phyloP scores from a whole-genome alignment of 2,888 invertebrate genomes.

The Dorcus hopei region DNA sequence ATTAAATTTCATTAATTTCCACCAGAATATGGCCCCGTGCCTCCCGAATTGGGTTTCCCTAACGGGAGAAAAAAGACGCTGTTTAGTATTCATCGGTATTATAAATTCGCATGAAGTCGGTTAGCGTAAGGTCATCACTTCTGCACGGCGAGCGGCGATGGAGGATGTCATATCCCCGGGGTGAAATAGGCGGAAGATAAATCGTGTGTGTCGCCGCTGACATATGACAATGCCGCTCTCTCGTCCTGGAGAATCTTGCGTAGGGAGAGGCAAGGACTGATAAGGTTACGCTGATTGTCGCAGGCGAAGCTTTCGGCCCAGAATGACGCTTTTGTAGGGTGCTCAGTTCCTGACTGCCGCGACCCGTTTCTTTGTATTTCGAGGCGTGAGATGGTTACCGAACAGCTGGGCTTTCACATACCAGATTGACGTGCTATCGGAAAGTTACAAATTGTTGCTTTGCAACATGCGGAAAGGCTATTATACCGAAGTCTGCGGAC shows the following conservation, averaged over 20 bases:
- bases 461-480: not conserved
- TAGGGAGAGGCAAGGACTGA: not conserved
- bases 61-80: too few relatives aligned
- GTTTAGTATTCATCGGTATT: too few relatives aligned
- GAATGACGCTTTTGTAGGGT: slow-evolving; percentile 3
- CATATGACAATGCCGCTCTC: slow-evolving; percentile 43
- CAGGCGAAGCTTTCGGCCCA: slow-evolving; percentile 3
- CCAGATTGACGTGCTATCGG: slow-evolving; percentile 21
- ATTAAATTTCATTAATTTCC: slow-evolving; percentile 37
- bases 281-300: slow-evolving; percentile 18
- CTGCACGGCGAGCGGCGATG: slow-evolving; percentile 33
- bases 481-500: not conserved
- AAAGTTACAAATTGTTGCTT: slow-evolving; percentile 25
- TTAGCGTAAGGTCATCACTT: slow-evolving; percentile 33
- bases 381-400: not conserved
- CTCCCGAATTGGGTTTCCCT: too few relatives aligned
- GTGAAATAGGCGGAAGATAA: slow-evolving; percentile 47
- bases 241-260: slow-evolving; percentile 2
- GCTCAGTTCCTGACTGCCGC: slow-evolving; percentile 1
- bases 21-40: too few relatives aligned
- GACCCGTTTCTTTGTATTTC: slow-evolving; percentile 6
- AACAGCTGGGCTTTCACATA: slow-evolving; percentile 21
- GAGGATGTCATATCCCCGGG: slow-evolving; percentile 38
- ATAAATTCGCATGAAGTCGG: slow-evolving; percentile 1
- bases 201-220: slow-evolving; percentile 45